Conservation (phyloP, 2,888 invertebrate genomes). For the Melangyna quadrimaculata region DNA sequence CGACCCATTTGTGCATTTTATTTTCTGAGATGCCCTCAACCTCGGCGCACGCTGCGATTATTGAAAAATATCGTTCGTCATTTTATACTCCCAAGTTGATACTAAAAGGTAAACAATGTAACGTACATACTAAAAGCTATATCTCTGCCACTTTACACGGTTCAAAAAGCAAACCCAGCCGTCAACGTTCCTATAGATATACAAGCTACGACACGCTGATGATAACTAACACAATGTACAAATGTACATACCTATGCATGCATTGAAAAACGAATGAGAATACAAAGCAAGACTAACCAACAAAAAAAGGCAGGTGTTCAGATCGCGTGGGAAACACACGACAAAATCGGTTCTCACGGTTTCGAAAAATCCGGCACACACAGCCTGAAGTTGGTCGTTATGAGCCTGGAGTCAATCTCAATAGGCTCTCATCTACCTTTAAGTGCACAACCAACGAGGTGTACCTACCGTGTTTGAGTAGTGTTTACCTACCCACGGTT, state of each 20-base stretch:
- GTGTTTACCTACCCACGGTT: constrained; percentile 14
- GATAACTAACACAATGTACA: constrained; percentile 47
- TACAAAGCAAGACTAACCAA: constrained; percentile 44
- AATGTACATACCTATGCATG: too few relatives aligned
- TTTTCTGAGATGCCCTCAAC: background rate
- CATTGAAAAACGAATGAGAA: constrained; percentile 45
- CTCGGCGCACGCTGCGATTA: constrained; percentile 21
- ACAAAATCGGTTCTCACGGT: constrained; percentile 82
- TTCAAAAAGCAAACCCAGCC: constrained; percentile 29
- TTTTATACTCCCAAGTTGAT: constrained; percentile 4
- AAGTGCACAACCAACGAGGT: constrained; percentile 10
- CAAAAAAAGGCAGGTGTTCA: constrained; percentile 80
- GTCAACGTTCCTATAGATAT: background rate
- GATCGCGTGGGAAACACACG: constrained; percentile 82
- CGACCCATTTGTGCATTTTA: background rate
- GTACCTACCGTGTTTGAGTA: constrained; percentile 21
- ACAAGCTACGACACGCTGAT: background rate
- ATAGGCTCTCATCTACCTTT: constrained; percentile 31
- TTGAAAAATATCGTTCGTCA: constrained; percentile 41
- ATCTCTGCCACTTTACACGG: constrained; percentile 40
- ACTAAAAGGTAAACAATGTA: background rate
- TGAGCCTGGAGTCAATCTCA: constrained; percentile 54
- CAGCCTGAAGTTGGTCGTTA: constrained; percentile 66
- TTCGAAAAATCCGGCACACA: constrained; percentile 78
- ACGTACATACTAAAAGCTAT: constrained; percentile 34